Conservation (phyloP, 2,113 vertebrate species). For the Odontophorus gujanensis region DNA sequence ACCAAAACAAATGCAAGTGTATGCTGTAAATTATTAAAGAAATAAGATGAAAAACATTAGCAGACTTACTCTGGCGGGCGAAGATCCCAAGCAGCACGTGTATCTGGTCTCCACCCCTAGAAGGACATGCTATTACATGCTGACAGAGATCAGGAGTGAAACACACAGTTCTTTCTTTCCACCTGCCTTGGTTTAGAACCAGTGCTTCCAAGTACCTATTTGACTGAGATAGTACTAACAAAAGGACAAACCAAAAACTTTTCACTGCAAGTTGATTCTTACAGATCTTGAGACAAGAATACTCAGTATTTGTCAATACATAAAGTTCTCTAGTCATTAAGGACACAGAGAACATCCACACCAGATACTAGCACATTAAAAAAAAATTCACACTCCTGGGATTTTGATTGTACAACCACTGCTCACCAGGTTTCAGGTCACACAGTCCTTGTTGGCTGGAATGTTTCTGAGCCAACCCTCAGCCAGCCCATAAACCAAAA, state of each 20-base stretch:
- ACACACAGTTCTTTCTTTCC: neutral
- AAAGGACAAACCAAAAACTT: neutral
- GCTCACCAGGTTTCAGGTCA: neutral
- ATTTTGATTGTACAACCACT: neutral
- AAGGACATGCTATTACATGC: neutral
- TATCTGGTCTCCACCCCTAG: conserved; percentile 66
- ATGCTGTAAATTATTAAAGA: neutral
- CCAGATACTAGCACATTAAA: neutral
- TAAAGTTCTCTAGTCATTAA: neutral
- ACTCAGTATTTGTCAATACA: neutral
- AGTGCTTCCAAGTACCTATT: neutral
- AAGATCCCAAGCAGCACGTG: conserved; percentile 24
- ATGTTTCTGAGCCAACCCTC: neutral
- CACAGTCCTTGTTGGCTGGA: neutral
- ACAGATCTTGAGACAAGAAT: neutral
- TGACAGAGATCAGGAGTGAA: neutral
- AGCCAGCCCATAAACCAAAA: neutral
- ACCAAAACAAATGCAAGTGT: neutral
- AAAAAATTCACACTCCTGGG: neutral
- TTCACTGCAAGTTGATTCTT: neutral
- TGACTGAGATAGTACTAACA: neutral
- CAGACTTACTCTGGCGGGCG: conserved; percentile 77
- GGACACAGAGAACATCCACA: neutral
- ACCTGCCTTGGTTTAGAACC: neutral
- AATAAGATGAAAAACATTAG: neutral